These are phyloP conservation scores for Thermophis baileyi DNA, from an alignment of 2,113 vertebrate genomes.

Conservation along the genomic window DNA sequence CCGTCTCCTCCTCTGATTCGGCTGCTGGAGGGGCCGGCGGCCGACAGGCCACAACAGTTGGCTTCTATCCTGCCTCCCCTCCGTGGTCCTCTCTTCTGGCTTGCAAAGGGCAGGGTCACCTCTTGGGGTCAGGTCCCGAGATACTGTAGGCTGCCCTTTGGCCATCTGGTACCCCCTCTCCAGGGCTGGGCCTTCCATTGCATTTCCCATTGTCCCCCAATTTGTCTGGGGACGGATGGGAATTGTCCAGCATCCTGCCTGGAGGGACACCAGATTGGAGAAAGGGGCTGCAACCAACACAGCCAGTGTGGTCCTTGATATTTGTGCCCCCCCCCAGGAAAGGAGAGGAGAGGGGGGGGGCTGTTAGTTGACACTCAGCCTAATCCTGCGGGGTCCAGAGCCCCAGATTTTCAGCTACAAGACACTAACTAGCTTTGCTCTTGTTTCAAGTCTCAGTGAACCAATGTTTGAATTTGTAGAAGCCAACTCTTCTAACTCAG, in stretches of 20 bases:
- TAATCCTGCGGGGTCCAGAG: not conserved
- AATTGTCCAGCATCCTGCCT: not conserved
- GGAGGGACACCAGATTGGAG: not conserved
- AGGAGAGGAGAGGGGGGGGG: not conserved
- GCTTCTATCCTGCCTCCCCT: no score
- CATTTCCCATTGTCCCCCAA: not conserved
- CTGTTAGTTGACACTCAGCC: fast-evolving
- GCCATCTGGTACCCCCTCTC: not conserved
- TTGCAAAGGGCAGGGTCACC: not conserved
- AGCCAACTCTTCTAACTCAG: not conserved
- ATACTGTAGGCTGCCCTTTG: not conserved
- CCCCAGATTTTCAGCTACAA: not conserved
- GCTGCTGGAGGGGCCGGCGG: no score
- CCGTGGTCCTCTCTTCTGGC: not conserved
- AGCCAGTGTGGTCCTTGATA: no score
- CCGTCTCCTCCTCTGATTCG: no score
- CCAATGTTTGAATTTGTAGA: not conserved
- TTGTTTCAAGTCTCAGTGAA: not conserved
- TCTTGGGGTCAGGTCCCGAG: not conserved
- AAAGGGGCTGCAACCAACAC: not conserved
- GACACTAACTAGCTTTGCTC: not conserved
- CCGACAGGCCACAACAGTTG: no score
- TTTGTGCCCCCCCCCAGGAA: not conserved
- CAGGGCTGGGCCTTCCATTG: not conserved
- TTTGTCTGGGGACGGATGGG: not conserved